Base-by-base conservation (phyloP, 2,888 invertebrate species). In the Bellardia pandia region DNA sequence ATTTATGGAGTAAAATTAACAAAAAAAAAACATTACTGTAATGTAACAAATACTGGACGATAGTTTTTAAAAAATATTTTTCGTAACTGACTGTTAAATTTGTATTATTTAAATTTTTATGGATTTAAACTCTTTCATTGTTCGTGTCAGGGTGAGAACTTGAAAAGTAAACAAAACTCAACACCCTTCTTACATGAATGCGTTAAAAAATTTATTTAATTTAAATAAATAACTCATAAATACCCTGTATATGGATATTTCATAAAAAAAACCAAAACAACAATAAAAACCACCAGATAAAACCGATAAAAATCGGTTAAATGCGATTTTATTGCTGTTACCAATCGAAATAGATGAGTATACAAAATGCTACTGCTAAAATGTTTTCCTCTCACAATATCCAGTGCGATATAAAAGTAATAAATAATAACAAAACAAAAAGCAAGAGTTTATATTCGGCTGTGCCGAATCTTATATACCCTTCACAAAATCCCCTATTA, bases 231-330 rank as follows among this genome's bases (percentile, higher is more conserved):
- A 45, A 9, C 37, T n/a, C 72, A 80, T 60, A 51, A 51, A 45
- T 11, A 7, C 45, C 11, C 37, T 6, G 2, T 11, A 45, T 9
- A 11, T 45, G 11, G 42, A 9, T 40, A 42, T 42, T 42, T 42
- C 60, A 23, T 23, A 69, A 66, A 78, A 37, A 62, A 68, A 16
- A 42, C 9, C 1, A 3, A 2, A 75, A 75, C 14, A 69, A 60
- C 45, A 56, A 53, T 42, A 79, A 77, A 62, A 71, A 53, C 9
- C 23, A 33, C 92, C 90, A 91, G 93, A 92, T 92, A 90, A 91
- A 92, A 91, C 92, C 91, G 92, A 92, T 88, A 91, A 90, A 89
- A 91, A 90, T 92, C 92, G 90, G 92, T 90, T 92, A 90, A 90
- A 91, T 89, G 91, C 89, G 90, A 92, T 89, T 92, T 75, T 88